Conservation (phyloP, 2,113 vertebrate genomes). For the Sapajus apella region DNA sequence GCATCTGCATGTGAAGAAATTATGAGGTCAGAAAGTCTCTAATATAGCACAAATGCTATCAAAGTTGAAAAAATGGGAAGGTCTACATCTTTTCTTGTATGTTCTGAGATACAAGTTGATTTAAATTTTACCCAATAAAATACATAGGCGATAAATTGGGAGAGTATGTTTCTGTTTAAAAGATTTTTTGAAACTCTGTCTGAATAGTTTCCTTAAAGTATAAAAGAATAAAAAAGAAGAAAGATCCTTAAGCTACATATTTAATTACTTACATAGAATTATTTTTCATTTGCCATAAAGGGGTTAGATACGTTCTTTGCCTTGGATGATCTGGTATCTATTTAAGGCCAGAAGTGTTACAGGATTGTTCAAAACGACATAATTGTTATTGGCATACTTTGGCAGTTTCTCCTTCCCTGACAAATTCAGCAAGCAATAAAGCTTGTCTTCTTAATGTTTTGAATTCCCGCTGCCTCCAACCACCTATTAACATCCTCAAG, state of each 20-base stretch:
- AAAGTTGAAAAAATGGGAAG: background rate
- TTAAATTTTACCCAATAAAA: background rate
- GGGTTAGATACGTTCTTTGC: background rate
- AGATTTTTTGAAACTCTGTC: background rate
- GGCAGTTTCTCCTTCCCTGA: slow-evolving; percentile 29
- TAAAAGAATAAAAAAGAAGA: background rate
- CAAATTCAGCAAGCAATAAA: slow-evolving; percentile 42
- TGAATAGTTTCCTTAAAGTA: background rate
- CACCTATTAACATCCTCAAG: background rate
- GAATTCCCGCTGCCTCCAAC: background rate
- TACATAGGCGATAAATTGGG: background rate
- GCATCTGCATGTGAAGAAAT: background rate
- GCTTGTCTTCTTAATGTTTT: slow-evolving; percentile 34
- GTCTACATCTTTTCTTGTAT: background rate
- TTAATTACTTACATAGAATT: background rate
- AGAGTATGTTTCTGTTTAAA: background rate
- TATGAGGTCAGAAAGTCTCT: background rate
- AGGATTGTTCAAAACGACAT: slow-evolving; percentile 41
- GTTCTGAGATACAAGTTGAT: background rate
- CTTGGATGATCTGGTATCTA: background rate
- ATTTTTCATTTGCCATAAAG: background rate
- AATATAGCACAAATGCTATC: background rate
- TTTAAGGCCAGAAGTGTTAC: slow-evolving; percentile 62
- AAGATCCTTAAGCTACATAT: background rate
- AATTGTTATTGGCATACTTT: slow-evolving; percentile 62